A percentile compares a stretch with the other conserved stretches of the same genome.
Evolutionary conservation across 2,797 vertebrate genomes (phyloP).

Genomic region (Gymnothorax reevesii): DNA sequence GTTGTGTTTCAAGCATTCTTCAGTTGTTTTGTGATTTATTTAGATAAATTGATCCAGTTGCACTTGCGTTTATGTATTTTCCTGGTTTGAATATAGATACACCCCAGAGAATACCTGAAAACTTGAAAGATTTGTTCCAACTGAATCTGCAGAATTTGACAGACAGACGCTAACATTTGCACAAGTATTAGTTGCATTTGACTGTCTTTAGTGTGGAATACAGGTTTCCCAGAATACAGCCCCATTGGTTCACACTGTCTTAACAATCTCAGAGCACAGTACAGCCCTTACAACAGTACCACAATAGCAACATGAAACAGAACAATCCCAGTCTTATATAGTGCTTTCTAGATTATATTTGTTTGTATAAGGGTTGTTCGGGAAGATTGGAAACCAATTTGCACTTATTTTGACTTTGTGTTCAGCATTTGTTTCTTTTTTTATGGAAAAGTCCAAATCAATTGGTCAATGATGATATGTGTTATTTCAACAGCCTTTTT

Average conservation of each 20-base stretch:
- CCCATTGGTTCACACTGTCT: background rate
- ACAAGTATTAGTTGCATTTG: conserved; percentile 61
- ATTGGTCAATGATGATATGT: conserved; percentile 57
- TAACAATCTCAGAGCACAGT: background rate
- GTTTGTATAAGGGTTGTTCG: conserved; percentile 51
- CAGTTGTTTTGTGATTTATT: conserved; percentile 36
- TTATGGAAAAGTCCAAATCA: conserved; percentile 60
- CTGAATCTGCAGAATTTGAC: conserved; percentile 30
- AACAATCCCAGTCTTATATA: conserved; percentile 1
- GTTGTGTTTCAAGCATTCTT: conserved; percentile 29
- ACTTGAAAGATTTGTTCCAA: conserved; percentile 52
- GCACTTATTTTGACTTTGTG: conserved; percentile 65
- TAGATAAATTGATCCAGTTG: conserved; percentile 44
- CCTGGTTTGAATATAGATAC: conserved; percentile 30
- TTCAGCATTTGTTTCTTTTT: conserved; percentile 68
- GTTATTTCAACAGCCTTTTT: conserved; percentile 62
- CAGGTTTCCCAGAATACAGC: background rate
- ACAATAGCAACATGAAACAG: background rate
- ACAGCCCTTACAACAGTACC: background rate
- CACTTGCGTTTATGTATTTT: conserved; percentile 46
- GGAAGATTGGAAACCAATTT: conserved; percentile 59
- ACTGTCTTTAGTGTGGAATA: background rate
- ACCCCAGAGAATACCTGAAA: conserved; percentile 42
- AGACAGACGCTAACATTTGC: conserved; percentile 47
- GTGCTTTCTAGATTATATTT: conserved; percentile 34